Evolutionary conservation across 2,888 invertebrate genomes (phyloP).

Genomic region (Muschampia plurimacula): DNA sequence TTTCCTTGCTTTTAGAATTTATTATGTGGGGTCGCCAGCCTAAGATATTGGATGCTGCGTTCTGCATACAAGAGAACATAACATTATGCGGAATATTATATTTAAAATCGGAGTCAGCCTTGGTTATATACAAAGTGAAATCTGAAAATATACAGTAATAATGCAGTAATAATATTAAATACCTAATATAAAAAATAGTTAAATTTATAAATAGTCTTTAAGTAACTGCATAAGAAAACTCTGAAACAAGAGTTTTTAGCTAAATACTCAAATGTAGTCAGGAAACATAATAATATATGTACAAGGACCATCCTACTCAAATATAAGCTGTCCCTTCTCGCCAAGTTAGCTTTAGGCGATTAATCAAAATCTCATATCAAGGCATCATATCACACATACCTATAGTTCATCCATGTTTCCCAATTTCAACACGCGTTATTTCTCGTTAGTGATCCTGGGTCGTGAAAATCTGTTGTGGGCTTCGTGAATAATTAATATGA

Average conservation of each 20-base stretch:
- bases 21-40: not conserved
- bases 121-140: not conserved
- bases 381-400: conserved; percentile 62
- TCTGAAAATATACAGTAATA: too few relatives aligned
- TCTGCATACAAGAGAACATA: not conserved
- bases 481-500: conserved; percentile 5
- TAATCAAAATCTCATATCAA: conserved; percentile 76
- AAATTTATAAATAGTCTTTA: too few relatives aligned
- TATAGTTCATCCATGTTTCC: conserved; percentile 66
- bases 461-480: conserved; percentile 12
- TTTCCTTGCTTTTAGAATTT: not conserved
- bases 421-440: conserved; percentile 21
- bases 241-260: too few relatives aligned
- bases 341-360: conserved; percentile 50
- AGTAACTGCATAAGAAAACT: too few relatives aligned
- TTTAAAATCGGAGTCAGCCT: not conserved
- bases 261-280: not conserved
- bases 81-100: not conserved
- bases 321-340: conserved; percentile 9
- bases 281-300: not conserved
- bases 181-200: too few relatives aligned
- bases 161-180: too few relatives aligned
- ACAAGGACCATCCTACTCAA: not conserved
- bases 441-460: not conserved
- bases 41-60: not conserved